Evolutionary conservation across 2,888 invertebrate species (phyloP).

Genomic region (Schrankia costaestrigalis): DNA sequence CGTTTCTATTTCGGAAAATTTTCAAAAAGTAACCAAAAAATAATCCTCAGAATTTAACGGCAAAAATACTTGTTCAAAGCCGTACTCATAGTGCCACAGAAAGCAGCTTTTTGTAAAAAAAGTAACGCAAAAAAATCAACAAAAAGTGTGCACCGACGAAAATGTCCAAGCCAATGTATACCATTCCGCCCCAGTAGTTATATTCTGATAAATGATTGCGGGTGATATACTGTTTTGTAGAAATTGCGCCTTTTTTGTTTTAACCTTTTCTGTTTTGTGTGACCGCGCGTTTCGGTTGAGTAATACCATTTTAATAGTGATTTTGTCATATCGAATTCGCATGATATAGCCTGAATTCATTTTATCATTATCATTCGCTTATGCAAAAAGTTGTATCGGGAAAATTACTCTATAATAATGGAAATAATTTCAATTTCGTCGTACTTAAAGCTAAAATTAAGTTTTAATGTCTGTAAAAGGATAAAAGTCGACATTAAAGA

Average conservation of each 20-base stretch:
- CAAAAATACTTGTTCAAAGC: slow-evolving; percentile 19
- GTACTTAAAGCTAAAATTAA: no score
- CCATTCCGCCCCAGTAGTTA: slow-evolving; percentile 71
- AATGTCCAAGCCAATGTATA: slow-evolving; percentile 64
- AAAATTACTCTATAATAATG: no score
- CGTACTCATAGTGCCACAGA: slow-evolving; percentile 20
- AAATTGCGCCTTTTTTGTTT: slow-evolving; percentile 47
- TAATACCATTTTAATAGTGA: slow-evolving; percentile 22
- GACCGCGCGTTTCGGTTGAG: slow-evolving; percentile 29
- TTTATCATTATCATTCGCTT: slow-evolving; percentile 15
- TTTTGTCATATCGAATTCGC: slow-evolving; percentile 16
- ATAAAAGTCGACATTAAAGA: no score
- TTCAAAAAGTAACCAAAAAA: slow-evolving; percentile 5
- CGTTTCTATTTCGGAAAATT: slow-evolving; percentile 1
- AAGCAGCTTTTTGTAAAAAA: slow-evolving; percentile 33
- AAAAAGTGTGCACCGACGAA: slow-evolving; percentile 42
- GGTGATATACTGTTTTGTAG: slow-evolving; percentile 52
- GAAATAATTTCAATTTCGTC: no score
- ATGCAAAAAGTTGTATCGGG: no score
- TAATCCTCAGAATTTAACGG: slow-evolving; percentile 17
- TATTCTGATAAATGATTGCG: slow-evolving; percentile 72
- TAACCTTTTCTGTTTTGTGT: slow-evolving; percentile 25
- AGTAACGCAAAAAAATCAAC: slow-evolving; percentile 29
- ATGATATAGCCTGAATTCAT: slow-evolving; percentile 16
- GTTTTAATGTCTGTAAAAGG: no score